These are phyloP conservation scores for Physocephala rufipes DNA, from an alignment of 2,888 invertebrate genomes.

Conservation along the genomic window DNA sequence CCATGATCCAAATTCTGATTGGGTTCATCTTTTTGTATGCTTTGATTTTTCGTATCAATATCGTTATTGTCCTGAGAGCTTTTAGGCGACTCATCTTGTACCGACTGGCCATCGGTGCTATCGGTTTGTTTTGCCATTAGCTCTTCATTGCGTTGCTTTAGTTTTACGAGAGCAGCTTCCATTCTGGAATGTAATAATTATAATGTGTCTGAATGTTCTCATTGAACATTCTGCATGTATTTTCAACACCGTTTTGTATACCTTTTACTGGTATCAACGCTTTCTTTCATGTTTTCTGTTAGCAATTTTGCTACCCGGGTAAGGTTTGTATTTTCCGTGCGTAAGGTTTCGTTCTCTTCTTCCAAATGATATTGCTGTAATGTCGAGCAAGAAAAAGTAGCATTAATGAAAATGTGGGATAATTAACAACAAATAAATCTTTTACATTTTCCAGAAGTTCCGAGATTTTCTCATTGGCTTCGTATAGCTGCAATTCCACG, in stretches of 20 bases:
- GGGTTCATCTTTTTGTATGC: constrained; percentile 56
- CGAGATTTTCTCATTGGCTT: constrained; percentile 65
- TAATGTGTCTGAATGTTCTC: neutral
- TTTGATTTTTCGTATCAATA: constrained; percentile 49
- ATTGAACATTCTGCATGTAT: constrained; percentile 1
- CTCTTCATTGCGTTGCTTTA: constrained; percentile 64
- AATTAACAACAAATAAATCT: neutral
- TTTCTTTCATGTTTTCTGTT: constrained; percentile 65
- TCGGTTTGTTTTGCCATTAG: constrained; percentile 56
- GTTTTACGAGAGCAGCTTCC: constrained; percentile 62
- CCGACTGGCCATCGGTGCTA: constrained; percentile 56
- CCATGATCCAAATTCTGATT: constrained; percentile 60
- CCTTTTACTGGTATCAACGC: constrained; percentile 65
- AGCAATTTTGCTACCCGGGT: constrained; percentile 64
- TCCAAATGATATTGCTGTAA: constrained; percentile 63
- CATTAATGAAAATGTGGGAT: too few species aligned
- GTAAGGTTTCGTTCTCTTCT: constrained; percentile 62
- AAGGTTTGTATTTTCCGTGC: constrained; percentile 62
- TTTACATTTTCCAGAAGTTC: constrained; percentile 64
- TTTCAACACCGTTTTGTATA: constrained; percentile 45
- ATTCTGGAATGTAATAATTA: constrained; percentile 57
- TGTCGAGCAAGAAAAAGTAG: neutral
- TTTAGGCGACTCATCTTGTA: constrained; percentile 45
- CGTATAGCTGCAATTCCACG: constrained; percentile 64
- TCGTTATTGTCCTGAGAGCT: constrained; percentile 50